Percentiles rank a stretch among this genome's conserved stretches.
phyloP scores from a whole-genome alignment of 2,888 invertebrate species.

The Trachelus troglodyta region DNA sequence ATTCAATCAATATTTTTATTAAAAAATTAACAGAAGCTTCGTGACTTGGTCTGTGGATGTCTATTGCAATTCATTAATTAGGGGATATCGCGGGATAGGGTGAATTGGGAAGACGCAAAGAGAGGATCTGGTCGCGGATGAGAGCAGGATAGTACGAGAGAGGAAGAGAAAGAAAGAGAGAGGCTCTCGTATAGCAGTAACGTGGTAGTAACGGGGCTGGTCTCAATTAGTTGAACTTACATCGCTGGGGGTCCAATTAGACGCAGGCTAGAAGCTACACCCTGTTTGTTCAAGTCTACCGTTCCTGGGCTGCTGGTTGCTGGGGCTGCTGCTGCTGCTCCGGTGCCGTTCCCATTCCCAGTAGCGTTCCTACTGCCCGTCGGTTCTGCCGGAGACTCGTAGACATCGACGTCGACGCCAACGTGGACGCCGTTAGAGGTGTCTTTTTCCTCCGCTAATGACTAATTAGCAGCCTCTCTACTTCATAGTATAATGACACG shows the following conservation, averaged over 20 bases:
- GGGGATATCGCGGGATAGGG: neutral
- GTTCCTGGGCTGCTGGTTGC: constrained; percentile 33
- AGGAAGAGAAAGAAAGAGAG: too few relatives aligned
- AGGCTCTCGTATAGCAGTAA: neutral
- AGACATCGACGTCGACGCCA: constrained; percentile 18
- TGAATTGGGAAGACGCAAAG: neutral
- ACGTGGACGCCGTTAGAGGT: constrained; percentile 41
- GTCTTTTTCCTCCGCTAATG: constrained; percentile 66
- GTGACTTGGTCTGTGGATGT: neutral
- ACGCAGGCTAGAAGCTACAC: constrained; percentile 62
- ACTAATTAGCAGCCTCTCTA: constrained; percentile 65
- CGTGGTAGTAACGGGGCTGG: constrained; percentile 43
- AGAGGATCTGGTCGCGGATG: neutral
- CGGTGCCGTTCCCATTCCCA: constrained; percentile 19
- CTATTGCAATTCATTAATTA: neutral
- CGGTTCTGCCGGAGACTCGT: constrained; percentile 1
- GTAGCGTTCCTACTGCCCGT: constrained; percentile 28
- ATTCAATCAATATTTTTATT: neutral
- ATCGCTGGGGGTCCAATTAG: constrained; percentile 66
- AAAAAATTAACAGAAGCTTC: neutral
- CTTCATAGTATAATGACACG: constrained; percentile 62
- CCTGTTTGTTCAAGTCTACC: constrained; percentile 64
- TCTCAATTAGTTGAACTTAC: constrained; percentile 67
- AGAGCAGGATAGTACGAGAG: neutral
- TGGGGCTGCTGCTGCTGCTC: constrained; percentile 27